A percentile compares a stretch with the other conserved stretches of the same genome.
phyloP scores from a whole-genome alignment of 2,888 invertebrate species.

The Lasioglossum figueresi region DNA sequence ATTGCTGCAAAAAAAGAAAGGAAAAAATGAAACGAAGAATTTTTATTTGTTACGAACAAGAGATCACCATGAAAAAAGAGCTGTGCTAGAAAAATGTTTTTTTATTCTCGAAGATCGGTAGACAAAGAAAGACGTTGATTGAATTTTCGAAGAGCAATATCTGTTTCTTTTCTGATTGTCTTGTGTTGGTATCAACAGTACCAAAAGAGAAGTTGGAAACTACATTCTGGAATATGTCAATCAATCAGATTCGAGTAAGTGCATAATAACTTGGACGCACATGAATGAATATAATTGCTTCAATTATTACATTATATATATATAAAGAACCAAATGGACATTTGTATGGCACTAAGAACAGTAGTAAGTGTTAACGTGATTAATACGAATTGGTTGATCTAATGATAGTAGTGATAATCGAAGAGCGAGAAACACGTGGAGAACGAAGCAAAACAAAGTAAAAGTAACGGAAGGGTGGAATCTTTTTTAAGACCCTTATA shows the following conservation, averaged over 20 bases:
- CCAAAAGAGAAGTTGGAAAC: conserved; percentile 31
- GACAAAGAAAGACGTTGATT: conserved; percentile 28
- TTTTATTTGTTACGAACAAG: conserved; percentile 39
- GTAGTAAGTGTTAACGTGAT: conserved; percentile 75
- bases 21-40: conserved; percentile 15
- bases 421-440: conserved; percentile 39
- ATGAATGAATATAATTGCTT: conserved; percentile 71
- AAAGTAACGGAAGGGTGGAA: conserved; percentile 52
- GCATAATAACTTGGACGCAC: conserved; percentile 69
- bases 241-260: conserved; percentile 50
- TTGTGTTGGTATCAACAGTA: conserved; percentile 42
- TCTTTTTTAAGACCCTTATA: conserved; percentile 70
- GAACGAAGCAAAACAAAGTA: conserved; percentile 38
- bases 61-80: conserved; percentile 10
- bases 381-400: conserved; percentile 64
- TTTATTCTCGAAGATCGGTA: conserved; percentile 25
- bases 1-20: conserved; percentile 28
- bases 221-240: conserved; percentile 57
- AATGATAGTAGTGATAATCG: conserved; percentile 59
- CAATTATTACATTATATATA: conserved; percentile 66
- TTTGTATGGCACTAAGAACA: conserved; percentile 75
- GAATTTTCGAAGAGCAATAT: conserved; percentile 35
- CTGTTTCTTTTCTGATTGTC: conserved; percentile 41
- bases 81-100: conserved; percentile 14
- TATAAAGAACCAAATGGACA: conserved; percentile 73